These are phyloP conservation scores for Papilio gigon DNA, from an alignment of 2,888 invertebrate species.

Conservation along the genomic window DNA sequence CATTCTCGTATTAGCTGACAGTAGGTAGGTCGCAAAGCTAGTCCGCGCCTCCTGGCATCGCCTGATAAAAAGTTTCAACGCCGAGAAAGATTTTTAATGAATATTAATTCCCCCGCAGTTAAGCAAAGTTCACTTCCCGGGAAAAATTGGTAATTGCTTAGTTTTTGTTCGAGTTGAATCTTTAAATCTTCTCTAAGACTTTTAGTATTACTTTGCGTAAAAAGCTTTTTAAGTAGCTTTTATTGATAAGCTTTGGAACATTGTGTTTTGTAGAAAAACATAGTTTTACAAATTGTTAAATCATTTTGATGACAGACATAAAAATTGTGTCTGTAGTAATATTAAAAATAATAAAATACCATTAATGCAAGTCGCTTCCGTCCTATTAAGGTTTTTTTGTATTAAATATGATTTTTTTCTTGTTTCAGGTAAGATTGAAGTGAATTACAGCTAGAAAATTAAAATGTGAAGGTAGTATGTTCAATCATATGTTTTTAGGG, in stretches of 20 bases:
- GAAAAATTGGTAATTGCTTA: constrained; percentile 42
- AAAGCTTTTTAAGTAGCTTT: constrained; percentile 28
- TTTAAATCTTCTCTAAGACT: constrained; percentile 40
- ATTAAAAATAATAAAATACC: too few relatives aligned
- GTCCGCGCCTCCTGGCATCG: constrained; percentile 26
- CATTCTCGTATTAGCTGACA: constrained; percentile 22
- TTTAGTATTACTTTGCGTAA: constrained; percentile 33
- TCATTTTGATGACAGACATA: too few relatives aligned
- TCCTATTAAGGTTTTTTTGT: too few relatives aligned
- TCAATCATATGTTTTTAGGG: too few relatives aligned
- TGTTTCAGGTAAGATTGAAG: neutral
- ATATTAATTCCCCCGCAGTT: constrained; percentile 40
- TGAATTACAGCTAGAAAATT: neutral
- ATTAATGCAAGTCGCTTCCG: too few relatives aligned
- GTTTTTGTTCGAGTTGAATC: constrained; percentile 41
- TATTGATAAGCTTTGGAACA: neutral
- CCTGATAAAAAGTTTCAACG: constrained; percentile 39
- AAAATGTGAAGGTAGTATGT: neutral
- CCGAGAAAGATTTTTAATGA: constrained; percentile 39
- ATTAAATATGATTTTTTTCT: too few relatives aligned
- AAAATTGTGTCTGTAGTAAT: too few relatives aligned
- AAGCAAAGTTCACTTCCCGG: constrained; percentile 35
- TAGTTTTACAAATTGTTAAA: too few relatives aligned
- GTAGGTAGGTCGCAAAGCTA: constrained; percentile 2
- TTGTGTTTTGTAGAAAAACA: neutral